These are phyloP conservation scores for Glyphotaelius pellucidus DNA, from an alignment of 2,888 invertebrate species.

Conservation along the genomic window DNA sequence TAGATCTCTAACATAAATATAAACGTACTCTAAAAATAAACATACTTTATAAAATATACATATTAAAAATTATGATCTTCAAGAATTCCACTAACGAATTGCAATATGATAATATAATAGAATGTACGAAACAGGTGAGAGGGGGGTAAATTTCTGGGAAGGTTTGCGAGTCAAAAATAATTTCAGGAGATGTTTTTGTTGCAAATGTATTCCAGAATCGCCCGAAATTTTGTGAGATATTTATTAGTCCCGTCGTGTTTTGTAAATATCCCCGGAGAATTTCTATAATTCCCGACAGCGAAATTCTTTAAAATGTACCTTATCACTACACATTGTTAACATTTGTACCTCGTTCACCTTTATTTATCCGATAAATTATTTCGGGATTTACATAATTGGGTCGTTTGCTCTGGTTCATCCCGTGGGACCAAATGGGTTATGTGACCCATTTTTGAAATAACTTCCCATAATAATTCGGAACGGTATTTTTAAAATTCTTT, in stretches of 20 bases:
- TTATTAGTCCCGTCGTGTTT: not conserved
- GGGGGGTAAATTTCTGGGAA: not conserved
- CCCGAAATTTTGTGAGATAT: not conserved
- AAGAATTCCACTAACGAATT: not conserved
- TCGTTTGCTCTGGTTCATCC: conserved; percentile 33
- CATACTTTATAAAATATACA: too few relatives aligned
- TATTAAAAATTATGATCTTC: not conserved
- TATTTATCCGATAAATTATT: conserved; percentile 36
- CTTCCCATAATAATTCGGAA: conserved; percentile 19
- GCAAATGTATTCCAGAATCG: not conserved
- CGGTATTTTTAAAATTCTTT: not conserved
- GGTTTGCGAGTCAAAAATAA: not conserved
- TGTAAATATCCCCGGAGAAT: not conserved
- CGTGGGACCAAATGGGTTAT: conserved; percentile 13
- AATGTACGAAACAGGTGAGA: too few relatives aligned
- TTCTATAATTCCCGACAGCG: not conserved
- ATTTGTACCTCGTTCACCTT: conserved; percentile 37
- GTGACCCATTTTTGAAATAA: conserved; percentile 43
- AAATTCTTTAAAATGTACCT: conserved; percentile 2
- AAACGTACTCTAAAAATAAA: too few relatives aligned
- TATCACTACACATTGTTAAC: conserved; percentile 40
- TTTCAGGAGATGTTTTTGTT: not conserved
- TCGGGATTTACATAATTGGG: conserved; percentile 43
- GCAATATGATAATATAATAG: not conserved
- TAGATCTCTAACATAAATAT: too few relatives aligned